phyloP scores from a whole-genome alignment of 2,113 vertebrate species.

The Notiomystis cincta region DNA sequence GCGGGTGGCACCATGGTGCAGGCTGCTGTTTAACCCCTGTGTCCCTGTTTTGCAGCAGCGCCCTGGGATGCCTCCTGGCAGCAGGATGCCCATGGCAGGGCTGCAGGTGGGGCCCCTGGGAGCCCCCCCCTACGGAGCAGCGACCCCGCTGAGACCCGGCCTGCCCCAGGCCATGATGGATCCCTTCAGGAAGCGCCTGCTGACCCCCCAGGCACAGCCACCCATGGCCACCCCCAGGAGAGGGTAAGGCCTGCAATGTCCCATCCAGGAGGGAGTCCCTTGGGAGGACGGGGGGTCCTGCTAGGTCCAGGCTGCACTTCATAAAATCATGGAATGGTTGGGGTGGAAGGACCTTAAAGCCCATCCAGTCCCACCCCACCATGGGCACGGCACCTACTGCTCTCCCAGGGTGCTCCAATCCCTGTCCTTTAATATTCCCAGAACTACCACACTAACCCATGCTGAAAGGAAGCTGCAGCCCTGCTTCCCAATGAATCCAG shows the following conservation, averaged over 20 bases:
- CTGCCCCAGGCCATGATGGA: slow-evolving; percentile 90
- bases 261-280: rapidly evolving
- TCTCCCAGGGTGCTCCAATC: neutral
- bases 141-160: slow-evolving; percentile 82
- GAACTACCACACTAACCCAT: rapidly evolving
- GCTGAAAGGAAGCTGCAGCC: neutral
- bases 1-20: rapidly evolving
- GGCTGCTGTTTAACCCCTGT: rapidly evolving
- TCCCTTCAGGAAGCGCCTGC: slow-evolving; percentile 87
- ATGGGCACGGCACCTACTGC: neutral
- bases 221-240: slow-evolving; percentile 80
- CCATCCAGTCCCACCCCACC: neutral
- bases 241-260: slow-evolving; percentile 73
- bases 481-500: neutral
- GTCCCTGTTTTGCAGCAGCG: slow-evolving; percentile 68
- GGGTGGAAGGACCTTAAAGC: neutral
- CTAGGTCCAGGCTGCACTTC: rapidly evolving
- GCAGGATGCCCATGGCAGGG: slow-evolving; percentile 82
- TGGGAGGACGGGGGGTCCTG: rapidly evolving
- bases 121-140: slow-evolving; percentile 81
- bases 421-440: neutral
- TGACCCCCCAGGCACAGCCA: slow-evolving; percentile 83
- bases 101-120: slow-evolving; percentile 83
- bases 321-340: rapidly evolving
- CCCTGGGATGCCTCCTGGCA: slow-evolving; percentile 80